phyloP scores from a whole-genome alignment of 2,888 invertebrate species.

The Chesias legatella region DNA sequence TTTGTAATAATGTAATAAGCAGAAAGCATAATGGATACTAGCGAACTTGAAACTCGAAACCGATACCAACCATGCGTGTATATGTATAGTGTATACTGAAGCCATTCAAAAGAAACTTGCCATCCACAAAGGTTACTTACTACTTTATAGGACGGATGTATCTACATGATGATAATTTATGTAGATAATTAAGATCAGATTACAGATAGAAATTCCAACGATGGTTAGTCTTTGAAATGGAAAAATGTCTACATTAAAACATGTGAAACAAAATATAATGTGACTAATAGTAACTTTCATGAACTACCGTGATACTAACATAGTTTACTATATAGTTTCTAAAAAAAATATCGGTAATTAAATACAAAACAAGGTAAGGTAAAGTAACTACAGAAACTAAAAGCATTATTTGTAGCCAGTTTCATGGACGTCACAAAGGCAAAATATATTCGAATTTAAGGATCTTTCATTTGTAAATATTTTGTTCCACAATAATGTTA shows the following conservation, averaged over 20 bases:
- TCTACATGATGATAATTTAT: too few species aligned
- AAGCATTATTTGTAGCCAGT: slow-evolving; percentile 5
- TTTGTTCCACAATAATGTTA: slow-evolving; percentile 73
- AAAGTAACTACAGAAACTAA: slow-evolving; percentile 1
- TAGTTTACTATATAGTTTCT: background rate
- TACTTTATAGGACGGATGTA: too few species aligned
- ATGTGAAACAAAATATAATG: slow-evolving; percentile 30
- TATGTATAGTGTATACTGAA: slow-evolving; percentile 35
- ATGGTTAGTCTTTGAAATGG: slow-evolving; percentile 26
- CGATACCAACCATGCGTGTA: slow-evolving; percentile 40
- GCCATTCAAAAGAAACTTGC: slow-evolving; percentile 45
- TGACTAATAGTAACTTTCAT: too few species aligned
- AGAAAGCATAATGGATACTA: slow-evolving; percentile 21
- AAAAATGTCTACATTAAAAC: slow-evolving; percentile 13
- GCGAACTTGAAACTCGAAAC: slow-evolving; percentile 43
- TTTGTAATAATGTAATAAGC: slow-evolving; percentile 15
- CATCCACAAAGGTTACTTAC: slow-evolving; percentile 10
- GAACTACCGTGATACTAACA: too few species aligned
- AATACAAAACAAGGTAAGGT: background rate
- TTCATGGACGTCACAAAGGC: slow-evolving; percentile 8
- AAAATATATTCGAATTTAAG: background rate
- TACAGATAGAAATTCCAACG: slow-evolving; percentile 14
- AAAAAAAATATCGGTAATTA: background rate
- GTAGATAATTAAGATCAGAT: slow-evolving; percentile 7
- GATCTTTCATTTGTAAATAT: slow-evolving; percentile 32